Evolutionary conservation across 2,888 invertebrate species (phyloP), one percentile per base, ranked within the genome.

Genomic region (Gryllus longicercus): DNA sequence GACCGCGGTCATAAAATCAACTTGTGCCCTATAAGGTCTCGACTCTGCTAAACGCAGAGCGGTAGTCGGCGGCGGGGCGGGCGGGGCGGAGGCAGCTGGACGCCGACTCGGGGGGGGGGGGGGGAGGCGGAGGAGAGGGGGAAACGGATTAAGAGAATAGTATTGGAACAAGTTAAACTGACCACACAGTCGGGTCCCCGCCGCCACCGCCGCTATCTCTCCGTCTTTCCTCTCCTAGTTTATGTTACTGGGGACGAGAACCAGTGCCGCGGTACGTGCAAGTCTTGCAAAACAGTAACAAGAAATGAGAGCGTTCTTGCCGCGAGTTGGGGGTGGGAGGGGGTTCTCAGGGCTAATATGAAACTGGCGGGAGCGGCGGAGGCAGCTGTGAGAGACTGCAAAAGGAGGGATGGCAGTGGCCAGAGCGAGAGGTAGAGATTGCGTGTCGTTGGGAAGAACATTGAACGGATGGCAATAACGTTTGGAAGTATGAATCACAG

Each of bases 211-310:
- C 4, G n/a, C n/a, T n/a, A 18, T n/a, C n/a, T 14, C 63, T 3
- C n/a, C 63, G 63, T 63, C 63, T 63, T 63, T 63, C n/a, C 63
- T 63, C 63, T 63, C 63, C 63, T 63, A 63, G 63, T 63, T 63
- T 63, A 63, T 63, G 63, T 63, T 63, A 63, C 63, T 63, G 63
- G 63, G 63, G 63, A 63, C 63, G 63, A 63, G 63, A 63, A n/a
- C n/a, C 63, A 18, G 63, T 51, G 78, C 12, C 78, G 79, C 50
- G n/a, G 38, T 77, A 79, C 79, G 79, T 79, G 79, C 79, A 51
- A 79, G 74, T 76, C 79, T 76, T 79, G 77, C 79, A 63, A 79
- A 79, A 79, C 63, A 63, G 63, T 63, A 63, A 63, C 63, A 63
- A 63, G 63, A 63, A 63, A 63, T 63, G 50, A 38, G 75, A 74